These are phyloP conservation scores for Amphibalanus amphitrite DNA, from an alignment of 1,140 invertebrate species.

Conservation along the genomic window DNA sequence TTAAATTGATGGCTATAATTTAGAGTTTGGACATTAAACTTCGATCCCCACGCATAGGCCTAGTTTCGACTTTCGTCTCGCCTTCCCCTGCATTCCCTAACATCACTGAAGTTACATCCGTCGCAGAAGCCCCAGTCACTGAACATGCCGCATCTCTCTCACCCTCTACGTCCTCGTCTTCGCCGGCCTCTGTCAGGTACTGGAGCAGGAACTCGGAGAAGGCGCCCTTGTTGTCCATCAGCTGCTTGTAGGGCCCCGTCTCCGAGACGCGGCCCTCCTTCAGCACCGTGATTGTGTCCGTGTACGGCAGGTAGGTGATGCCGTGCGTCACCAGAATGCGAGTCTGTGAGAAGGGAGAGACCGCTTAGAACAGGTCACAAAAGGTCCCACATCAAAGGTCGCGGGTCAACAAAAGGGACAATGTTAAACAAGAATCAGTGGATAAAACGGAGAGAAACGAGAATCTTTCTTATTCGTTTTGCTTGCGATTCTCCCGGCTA, in stretches of 20 bases:
- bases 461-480: neutral
- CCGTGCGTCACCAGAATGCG: constrained; percentile 26
- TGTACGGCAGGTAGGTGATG: constrained; percentile 27
- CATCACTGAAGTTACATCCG: too few species aligned
- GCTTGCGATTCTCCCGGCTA: too few species aligned
- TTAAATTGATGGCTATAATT: too few species aligned
- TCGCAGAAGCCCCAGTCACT: too few species aligned
- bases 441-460: neutral
- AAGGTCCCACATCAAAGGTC: too few species aligned
- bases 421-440: constrained; percentile 2
- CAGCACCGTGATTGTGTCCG: constrained; percentile 32
- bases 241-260: constrained; percentile 28
- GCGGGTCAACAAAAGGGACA: too few species aligned
- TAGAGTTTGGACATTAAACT: too few species aligned
- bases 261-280: constrained; percentile 30
- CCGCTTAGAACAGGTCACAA: too few species aligned
- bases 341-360: constrained; percentile 20
- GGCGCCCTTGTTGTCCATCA: constrained; percentile 24
- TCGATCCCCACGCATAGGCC: too few species aligned
- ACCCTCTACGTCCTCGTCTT: constrained; percentile 12
- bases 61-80: too few species aligned
- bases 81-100: too few species aligned
- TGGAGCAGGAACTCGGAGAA: constrained; percentile 27
- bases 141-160: too few species aligned
- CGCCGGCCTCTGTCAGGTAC: constrained; percentile 19